These are phyloP conservation scores for Clarias fuscus DNA, from an alignment of 2,797 vertebrate genomes.

Conservation along the genomic window DNA sequence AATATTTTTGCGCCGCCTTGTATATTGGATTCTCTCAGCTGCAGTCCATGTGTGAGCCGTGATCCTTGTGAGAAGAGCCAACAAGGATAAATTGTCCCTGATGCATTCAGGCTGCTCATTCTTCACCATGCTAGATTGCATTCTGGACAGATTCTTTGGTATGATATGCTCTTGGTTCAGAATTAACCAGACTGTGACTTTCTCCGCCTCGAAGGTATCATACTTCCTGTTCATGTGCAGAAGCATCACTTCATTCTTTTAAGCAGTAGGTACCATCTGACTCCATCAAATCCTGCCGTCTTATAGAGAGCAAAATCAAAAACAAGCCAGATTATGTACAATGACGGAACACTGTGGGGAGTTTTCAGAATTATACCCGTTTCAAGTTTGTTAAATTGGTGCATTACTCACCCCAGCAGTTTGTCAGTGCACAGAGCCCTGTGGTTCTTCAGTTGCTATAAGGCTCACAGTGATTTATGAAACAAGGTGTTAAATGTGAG, in stretches of 20 bases:
- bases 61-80: not conserved
- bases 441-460: slow-evolving; percentile 2
- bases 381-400: slow-evolving; percentile 30
- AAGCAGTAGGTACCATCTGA: not conserved
- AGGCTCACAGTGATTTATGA: not conserved
- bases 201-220: slow-evolving; percentile 2
- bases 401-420: slow-evolving; percentile 32
- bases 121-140: not conserved
- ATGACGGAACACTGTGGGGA: slow-evolving; percentile 1
- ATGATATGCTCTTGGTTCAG: not conserved
- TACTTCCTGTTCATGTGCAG: not conserved
- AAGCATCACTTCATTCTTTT: not conserved
- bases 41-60: slow-evolving; percentile 53
- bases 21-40: slow-evolving; percentile 43
- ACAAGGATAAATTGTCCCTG: not conserved
- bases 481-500: not conserved
- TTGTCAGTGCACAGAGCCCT: slow-evolving; percentile 12
- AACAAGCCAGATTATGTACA: slow-evolving; percentile 21
- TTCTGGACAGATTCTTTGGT: not conserved
- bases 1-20: too few species aligned
- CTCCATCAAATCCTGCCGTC: not conserved
- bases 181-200: slow-evolving; percentile 17
- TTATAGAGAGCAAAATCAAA: slow-evolving; percentile 1
- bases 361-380: slow-evolving; percentile 9
- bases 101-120: not conserved